Evolutionary conservation across 2,797 vertebrate genomes (phyloP), one percentile per base, ranked within the genome.

Genomic region (Microctenopoma lineatum): DNA sequence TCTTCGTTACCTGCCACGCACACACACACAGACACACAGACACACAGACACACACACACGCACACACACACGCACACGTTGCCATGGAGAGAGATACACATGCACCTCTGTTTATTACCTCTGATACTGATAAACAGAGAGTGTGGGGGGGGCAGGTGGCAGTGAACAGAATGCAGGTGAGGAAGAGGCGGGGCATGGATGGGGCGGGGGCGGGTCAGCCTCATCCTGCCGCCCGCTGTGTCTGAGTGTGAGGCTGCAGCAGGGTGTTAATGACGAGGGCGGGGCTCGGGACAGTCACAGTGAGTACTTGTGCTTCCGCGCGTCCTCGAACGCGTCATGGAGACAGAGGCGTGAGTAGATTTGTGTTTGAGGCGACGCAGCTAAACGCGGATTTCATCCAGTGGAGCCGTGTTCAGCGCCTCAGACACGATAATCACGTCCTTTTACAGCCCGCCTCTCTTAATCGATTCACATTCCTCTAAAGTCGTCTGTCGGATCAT

Each of bases 1-100:
- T 70, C 60, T 61, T 70, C 59, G 67, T 79, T 78, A 77, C 76
- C 59, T 44, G n/a, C 57, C 70, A 51, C 21, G 21, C 21, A 2
- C 21, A 3, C 27, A 29, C 27, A 29, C 27, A 29, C 27, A 29
- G 27, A 29, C 27, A 29, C 27, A 29, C 27, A 29, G 27, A 29
- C 27, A 29, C 27, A 29, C 29, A 32, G 29, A 3, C 29, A 32
- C 29, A 32, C 29, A 32, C 29, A 27, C 48, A 39, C 32, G 15
- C 29, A 29, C 54, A 21, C 32, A 32, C 55, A 41, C 32, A 39
- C 54, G 55, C 39, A 46, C 51, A 32, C 54, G 41, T 45, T 27
- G 4, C 52, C 61, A 18, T 13, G 1, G 56, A 70, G 34, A 74
- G 57, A 26, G 39, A 8, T 5, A 18, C 47, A 60, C 57, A 7